Base-by-base conservation (phyloP, 1,140 invertebrate genomes). In the Protaetia brevitarsis region DNA sequence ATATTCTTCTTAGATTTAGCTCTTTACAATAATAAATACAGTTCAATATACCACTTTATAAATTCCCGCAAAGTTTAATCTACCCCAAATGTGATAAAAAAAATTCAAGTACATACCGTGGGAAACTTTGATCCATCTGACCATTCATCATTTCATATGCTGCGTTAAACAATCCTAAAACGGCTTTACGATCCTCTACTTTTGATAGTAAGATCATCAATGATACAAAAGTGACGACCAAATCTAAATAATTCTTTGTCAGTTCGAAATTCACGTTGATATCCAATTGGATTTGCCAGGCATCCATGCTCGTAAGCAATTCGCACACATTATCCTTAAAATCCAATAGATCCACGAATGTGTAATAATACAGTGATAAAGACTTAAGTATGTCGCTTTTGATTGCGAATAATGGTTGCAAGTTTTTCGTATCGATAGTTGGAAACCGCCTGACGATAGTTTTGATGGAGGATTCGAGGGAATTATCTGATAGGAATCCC, bases 281-380 rank as follows among this genome's bases (percentile, higher is more conserved):
- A 80, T 99, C 96, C 70, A 99, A 81, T 72, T 94, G 88, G 30
- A 98, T 87, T 76, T 97, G 95, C 77, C 93, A 96, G 8, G 95
- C 93, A 85, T 99, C 96, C 88, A 99, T 97, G n/a, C 92, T 95
- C 6, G 96, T 99, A 2, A 99, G 81, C 36, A 99, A 81, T 78
- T 99, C 96, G 73, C 92, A 94, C 2, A 99, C 95, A 86, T 98
- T 96, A 77, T 99, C 97, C 80, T 98, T 98, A 72, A 99, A 96
- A 78, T 99, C 97, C 10, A 99, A 80, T 34, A 99, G 83, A 84
- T 99, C 97, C n/a, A 98, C 97, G 85, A 99, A 99, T 0, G 98
- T 99, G 74, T 98, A 97, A 77, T 99, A 99, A 79, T 99, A 99
- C 0, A 99, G 81, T 0, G 95, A 97, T 0, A 99, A 80, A 1